Evolutionary conservation across 2,113 vertebrate genomes (phyloP).

Genomic region (Tetraodon nigroviridis): DNA sequence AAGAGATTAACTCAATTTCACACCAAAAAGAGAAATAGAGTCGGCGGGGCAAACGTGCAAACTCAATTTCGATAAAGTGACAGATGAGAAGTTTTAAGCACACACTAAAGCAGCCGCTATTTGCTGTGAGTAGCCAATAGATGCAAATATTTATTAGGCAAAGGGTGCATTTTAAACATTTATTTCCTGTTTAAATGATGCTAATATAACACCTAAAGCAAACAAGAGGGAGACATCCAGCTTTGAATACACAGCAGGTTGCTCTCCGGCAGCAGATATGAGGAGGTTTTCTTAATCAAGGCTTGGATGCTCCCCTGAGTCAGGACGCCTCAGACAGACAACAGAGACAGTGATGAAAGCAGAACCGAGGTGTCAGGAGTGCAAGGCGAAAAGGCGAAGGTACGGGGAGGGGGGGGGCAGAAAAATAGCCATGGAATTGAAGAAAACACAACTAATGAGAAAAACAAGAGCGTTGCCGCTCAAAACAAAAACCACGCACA

Average conservation of each 20-base stretch:
- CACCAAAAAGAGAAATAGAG: background rate
- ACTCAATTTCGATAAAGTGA: slow-evolving; percentile 1
- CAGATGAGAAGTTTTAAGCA: too few species aligned
- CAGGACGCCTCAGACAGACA: slow-evolving; percentile 30
- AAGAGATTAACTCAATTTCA: slow-evolving; percentile 5
- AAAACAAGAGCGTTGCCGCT: too few species aligned
- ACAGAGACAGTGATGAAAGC: slow-evolving; percentile 4
- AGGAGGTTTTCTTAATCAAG: slow-evolving; percentile 50
- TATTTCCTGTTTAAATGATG: slow-evolving; percentile 27
- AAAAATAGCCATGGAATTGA: too few species aligned
- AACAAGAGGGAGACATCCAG: slow-evolving; percentile 21
- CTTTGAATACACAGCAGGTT: slow-evolving; percentile 40
- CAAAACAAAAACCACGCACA: background rate
- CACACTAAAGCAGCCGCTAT: background rate
- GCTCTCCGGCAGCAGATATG: slow-evolving; percentile 32
- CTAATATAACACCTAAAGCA: slow-evolving; percentile 29
- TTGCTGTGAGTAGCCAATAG: background rate
- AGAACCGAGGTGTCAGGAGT: background rate
- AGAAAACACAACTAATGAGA: background rate
- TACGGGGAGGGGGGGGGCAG: too few species aligned
- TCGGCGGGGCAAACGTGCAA: background rate
- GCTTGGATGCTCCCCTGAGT: slow-evolving; percentile 23
- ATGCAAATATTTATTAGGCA: background rate
- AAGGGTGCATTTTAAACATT: background rate
- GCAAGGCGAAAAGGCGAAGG: background rate